Evolutionary conservation across 2,113 vertebrate genomes (phyloP), one percentile per base, ranked within the genome.

Genomic region (Manacus vitellinus): DNA sequence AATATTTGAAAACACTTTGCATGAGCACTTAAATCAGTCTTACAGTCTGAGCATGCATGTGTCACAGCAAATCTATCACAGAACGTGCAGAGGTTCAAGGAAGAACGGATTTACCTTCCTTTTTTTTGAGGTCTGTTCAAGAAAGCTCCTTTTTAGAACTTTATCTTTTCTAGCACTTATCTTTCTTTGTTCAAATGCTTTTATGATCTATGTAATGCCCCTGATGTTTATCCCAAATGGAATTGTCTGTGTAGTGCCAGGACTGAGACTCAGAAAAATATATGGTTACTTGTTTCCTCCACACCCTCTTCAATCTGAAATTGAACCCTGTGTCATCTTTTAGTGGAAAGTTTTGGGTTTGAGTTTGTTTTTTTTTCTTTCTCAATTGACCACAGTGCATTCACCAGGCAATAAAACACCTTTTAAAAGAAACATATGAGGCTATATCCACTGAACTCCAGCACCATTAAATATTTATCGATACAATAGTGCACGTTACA

Each of bases 401-500:
- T 96, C 92, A 94, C 83, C 62, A 79, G 89, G 95, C 89, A 96
- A 97, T 97, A 98, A 97, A 97, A 95, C 72, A 96, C 95, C 85
- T 95, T 97, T 98, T 97, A 97, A 95, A 84, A 96, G 89, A 98
- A 97, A 96, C 89, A 85, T 81, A 88, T 88, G 90, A 92, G 70
- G 80, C 66, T 96, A 75, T 96, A 96, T 75, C 78, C 68, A 97
- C 82, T 91, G 85, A 97, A 72, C 59, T 95, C 79, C 87, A 93
- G 35, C 62, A 61, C 39, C 85, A 95, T 98, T 97, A 97, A 98
- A 96, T 97, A 98, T 98, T 98, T 97, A 98, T 97, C 92, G 28
- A 94, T 97, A 97, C 87, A 97, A 97, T 94, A 95, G 76, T 89
- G 58, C 47, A 87, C 3, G 1, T 94, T 96, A 96, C 94, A 94